Conservation (phyloP, 1,140 invertebrate genomes). For the Brachionus paranguensis region DNA sequence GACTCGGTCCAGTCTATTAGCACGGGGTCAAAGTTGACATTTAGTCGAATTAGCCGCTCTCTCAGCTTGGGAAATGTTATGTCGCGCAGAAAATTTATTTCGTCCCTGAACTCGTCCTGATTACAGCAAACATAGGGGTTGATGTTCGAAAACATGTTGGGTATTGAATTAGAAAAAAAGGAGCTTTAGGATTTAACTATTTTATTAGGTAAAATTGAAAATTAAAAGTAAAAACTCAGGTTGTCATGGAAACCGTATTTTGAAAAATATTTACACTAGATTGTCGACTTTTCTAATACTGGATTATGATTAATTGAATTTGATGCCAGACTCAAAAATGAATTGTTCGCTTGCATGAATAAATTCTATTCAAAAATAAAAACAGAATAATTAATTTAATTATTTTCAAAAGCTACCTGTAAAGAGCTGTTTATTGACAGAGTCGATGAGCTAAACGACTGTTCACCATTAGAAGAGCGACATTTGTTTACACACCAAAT, state of each 20-base stretch:
- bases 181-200: neutral
- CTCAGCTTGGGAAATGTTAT: neutral
- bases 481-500: neutral
- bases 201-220: constrained; percentile 31
- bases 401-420: neutral
- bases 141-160: constrained; percentile 14
- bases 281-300: constrained; percentile 14
- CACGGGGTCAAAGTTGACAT: constrained; percentile 24
- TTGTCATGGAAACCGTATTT: neutral
- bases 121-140: constrained; percentile 33
- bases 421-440: constrained; percentile 27
- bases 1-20: constrained; percentile 8
- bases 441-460: neutral
- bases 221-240: neutral
- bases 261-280: constrained; percentile 11
- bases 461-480: neutral
- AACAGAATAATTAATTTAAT: neutral
- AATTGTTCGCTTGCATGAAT: neutral
- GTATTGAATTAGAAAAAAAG: neutral
- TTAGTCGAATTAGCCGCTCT: neutral
- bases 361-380: constrained; percentile 1
- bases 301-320: neutral
- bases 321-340: neutral
- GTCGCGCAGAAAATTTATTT: neutral
- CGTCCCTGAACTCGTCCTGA: constrained; percentile 10